These are phyloP conservation scores for Gasterosteus aculeatus DNA, from an alignment of 2,113 vertebrate species.

Conservation along the genomic window DNA sequence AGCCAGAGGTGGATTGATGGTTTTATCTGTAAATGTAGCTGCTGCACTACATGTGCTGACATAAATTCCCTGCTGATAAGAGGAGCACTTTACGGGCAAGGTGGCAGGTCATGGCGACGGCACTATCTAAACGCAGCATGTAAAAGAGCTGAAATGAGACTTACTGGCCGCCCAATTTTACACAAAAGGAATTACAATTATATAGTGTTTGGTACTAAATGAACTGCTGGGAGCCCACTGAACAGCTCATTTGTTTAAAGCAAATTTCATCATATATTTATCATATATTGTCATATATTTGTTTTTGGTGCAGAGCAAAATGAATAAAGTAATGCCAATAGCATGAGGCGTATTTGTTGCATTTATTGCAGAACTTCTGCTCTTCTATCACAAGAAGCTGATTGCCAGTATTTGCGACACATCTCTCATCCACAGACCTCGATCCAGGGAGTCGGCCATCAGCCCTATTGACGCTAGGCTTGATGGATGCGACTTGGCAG, in stretches of 20 bases:
- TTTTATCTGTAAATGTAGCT: constrained; percentile 72
- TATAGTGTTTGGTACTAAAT: constrained; percentile 12
- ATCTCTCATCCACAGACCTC: constrained; percentile 35
- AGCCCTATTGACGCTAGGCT: constrained; percentile 56
- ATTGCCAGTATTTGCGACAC: constrained; percentile 37
- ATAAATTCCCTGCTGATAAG: constrained; percentile 75
- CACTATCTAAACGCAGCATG: constrained; percentile 25
- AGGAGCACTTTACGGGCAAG: constrained; percentile 57
- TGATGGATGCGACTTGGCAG: constrained; percentile 48
- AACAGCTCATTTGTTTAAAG: not conserved
- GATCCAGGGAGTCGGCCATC: constrained; percentile 44
- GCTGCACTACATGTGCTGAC: constrained; percentile 64
- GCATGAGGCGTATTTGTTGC: not conserved
- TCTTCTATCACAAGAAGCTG: constrained; percentile 31
- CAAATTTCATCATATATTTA: not conserved
- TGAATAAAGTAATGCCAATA: not conserved
- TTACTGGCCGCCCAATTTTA: constrained; percentile 10
- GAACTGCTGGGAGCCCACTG: not conserved
- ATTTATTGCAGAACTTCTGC: constrained; percentile 3
- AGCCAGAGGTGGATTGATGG: constrained; percentile 61
- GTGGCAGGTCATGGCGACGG: constrained; percentile 39
- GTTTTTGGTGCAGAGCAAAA: not conserved
- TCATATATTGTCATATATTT: not conserved
- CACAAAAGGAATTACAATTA: constrained; percentile 12
- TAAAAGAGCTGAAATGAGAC: constrained; percentile 18